Evolutionary conservation across 2,113 vertebrate genomes (phyloP).

Genomic region (Pelecanoides urinatrix): DNA sequence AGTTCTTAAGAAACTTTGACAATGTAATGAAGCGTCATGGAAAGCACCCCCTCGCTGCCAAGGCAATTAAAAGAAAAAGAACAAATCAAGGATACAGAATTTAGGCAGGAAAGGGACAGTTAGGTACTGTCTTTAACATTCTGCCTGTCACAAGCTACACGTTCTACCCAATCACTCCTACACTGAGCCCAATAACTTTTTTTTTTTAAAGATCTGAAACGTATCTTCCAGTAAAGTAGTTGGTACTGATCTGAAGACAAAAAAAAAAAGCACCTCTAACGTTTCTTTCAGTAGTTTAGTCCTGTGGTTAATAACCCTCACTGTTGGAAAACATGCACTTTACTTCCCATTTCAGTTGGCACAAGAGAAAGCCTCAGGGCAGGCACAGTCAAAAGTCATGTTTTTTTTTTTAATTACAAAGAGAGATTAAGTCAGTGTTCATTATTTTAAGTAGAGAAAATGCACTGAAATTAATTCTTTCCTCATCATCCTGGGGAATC

Average conservation of each 20-base stretch:
- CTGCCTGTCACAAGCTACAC: neutral
- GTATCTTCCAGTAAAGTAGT: neutral
- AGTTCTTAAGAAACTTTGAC: neutral
- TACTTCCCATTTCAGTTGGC: neutral
- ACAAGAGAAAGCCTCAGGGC: neutral
- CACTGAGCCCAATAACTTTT: neutral
- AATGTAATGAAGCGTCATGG: neutral
- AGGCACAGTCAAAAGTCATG: neutral
- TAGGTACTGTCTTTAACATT: neutral
- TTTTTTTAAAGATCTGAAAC: neutral
- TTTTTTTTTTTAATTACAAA: neutral
- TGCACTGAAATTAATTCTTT: neutral
- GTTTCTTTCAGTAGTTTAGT: neutral
- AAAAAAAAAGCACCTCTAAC: neutral
- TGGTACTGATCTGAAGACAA: neutral
- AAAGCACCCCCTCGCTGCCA: neutral
- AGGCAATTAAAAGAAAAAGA: neutral
- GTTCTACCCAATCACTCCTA: neutral
- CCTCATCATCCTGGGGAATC: neutral
- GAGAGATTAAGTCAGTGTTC: neutral
- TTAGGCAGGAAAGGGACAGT: neutral
- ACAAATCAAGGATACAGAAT: neutral
- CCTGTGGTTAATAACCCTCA: neutral
- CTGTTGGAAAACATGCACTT: neutral
- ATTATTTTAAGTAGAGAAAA: neutral